phyloP scores from a whole-genome alignment of 2,888 invertebrate genomes.

The Lepidocyrtinus sp. region DNA sequence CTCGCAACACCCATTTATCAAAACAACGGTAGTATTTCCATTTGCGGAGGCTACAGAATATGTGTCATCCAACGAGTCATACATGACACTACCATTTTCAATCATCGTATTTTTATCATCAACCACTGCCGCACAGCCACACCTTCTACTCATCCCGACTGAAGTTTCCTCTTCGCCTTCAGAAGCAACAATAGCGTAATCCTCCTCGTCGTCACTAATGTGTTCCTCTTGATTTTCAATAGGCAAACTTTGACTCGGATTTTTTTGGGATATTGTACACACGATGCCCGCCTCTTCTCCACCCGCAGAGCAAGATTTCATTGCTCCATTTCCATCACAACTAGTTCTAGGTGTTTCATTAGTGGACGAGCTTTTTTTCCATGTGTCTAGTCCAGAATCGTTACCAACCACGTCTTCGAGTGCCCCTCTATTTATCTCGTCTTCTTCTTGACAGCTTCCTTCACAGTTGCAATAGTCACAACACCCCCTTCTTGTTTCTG shows the following conservation, averaged over 20 bases:
- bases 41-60: constrained; percentile 35
- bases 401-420: constrained; percentile 43
- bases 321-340: neutral
- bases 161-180: constrained; percentile 21
- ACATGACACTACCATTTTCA: constrained; percentile 54
- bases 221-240: neutral
- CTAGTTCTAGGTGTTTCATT: constrained; percentile 10
- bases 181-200: constrained; percentile 20
- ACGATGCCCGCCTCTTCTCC: constrained; percentile 65
- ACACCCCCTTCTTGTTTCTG: constrained; percentile 4
- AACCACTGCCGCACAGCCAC: neutral
- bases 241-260: no score
- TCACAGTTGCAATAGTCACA: constrained; percentile 48
- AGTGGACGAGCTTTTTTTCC: constrained; percentile 60
- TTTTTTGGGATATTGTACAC: constrained; percentile 69
- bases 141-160: constrained; percentile 16
- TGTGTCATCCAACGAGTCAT: constrained; percentile 49
- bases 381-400: constrained; percentile 70
- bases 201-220: constrained; percentile 24
- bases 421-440: neutral
- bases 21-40: constrained; percentile 68
- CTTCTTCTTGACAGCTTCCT: constrained; percentile 47
- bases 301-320: constrained; percentile 19
- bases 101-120: constrained; percentile 40
- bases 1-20: constrained; percentile 64